Conservation (phyloP, 2,888 invertebrate species). For the Rhogogaster chlorosoma region DNA sequence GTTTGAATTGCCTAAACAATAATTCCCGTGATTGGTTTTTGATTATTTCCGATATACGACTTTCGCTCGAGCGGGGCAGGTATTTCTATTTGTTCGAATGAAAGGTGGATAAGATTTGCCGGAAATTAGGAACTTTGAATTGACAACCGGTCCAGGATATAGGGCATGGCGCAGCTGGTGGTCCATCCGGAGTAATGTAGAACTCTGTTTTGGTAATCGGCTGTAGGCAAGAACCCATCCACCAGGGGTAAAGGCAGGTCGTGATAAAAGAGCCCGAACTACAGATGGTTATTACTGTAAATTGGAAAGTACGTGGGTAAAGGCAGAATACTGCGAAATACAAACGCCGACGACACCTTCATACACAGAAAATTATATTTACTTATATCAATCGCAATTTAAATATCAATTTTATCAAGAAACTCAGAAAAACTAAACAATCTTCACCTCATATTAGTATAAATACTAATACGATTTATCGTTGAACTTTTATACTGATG, state of each 20-base stretch:
- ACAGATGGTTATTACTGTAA: background rate
- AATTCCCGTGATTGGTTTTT: background rate
- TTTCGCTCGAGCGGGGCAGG: background rate
- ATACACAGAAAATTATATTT: background rate
- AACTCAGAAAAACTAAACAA: background rate
- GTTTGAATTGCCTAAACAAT: background rate
- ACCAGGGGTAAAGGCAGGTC: background rate
- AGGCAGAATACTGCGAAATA: conserved; percentile 1
- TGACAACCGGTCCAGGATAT: background rate
- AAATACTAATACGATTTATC: no score
- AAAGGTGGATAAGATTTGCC: background rate
- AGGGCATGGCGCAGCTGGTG: background rate
- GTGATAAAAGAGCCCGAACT: background rate
- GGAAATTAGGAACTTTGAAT: conserved; percentile 10
- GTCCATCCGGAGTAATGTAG: background rate
- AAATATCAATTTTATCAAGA: background rate
- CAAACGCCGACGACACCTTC: no score
- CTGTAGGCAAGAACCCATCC: background rate
- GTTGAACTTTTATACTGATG: background rate
- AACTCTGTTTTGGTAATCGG: conserved; percentile 12
- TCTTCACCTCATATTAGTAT: no score
- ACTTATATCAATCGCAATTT: background rate
- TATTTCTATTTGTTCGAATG: background rate
- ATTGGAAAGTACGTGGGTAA: background rate
- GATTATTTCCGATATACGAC: conserved; percentile 34